Evolutionary conservation across 2,797 vertebrate genomes (phyloP), one percentile per base, ranked within the genome.

Genomic region (Pseudochirops corinnae): DNA sequence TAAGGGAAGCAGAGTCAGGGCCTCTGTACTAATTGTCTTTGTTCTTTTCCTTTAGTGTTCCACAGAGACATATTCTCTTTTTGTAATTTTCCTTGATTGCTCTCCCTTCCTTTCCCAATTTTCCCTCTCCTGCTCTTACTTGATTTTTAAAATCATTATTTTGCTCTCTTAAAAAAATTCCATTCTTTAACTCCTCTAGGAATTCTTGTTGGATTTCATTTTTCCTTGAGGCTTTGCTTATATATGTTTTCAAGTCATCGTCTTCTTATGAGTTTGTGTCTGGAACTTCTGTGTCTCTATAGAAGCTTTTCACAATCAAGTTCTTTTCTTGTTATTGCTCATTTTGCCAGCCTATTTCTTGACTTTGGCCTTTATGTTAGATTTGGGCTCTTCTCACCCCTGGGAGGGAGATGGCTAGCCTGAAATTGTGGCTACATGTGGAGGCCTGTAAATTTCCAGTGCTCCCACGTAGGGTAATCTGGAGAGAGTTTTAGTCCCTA

Each of bases 11-110:
- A 93, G 90, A 91, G 92, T 82, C 39, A 62, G 57, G 31, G 31
- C 94, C 50, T 93, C 96, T 96, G 95, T 62, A 91, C 92, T 24
- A 3, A 1, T 56, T 56, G 26, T 50, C 67, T 90, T 55, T 90
- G 12, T 56, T 62, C 28, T 46, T 46, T 13, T 92, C 56, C 55
- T 28, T 93, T n/a, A 11, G 10, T 1, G 5, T 87, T n/a, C 90
- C 13, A 29, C 13, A 0, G 7, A 67, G 24, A 18, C 26, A 90
- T 58, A 94, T 74, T 46, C 39, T 82, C 7, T 82, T 82, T 82
- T 82, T 6, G 13, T 24, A 46, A 82, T 82, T 46, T 82, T 82
- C 39, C 21, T 46, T 46, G 18, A 24, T 46, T 46, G 1, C 1
- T 82, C 21, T 46, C 21, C 21, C 26, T 82, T 46, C 3, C 26